Evolutionary conservation across 2,113 vertebrate genomes (phyloP).

Genomic region (Eurystomus gularis): DNA sequence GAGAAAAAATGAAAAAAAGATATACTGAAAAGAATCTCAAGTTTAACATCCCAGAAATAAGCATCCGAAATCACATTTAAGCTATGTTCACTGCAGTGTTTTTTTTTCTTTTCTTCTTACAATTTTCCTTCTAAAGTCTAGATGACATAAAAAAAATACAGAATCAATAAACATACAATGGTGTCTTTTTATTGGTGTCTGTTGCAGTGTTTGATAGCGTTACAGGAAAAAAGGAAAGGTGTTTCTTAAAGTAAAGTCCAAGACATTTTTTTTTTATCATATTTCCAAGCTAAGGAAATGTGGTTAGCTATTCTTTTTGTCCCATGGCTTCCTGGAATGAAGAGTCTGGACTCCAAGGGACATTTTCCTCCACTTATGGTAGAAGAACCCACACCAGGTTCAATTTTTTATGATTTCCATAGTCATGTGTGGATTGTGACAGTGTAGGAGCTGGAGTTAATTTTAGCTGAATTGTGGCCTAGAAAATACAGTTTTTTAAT

Average conservation of each 20-base stretch:
- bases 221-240: not conserved
- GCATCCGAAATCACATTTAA: not conserved
- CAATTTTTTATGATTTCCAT: conserved; percentile 24
- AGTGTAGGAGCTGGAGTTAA: conserved; percentile 14
- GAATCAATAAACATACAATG: not conserved
- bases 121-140: not conserved
- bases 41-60: conserved; percentile 8
- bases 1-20: not conserved
- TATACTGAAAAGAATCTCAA: not conserved
- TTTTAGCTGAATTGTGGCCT: conserved; percentile 41
- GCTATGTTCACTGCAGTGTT: not conserved
- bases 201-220: not conserved
- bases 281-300: not conserved
- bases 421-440: conserved; percentile 8
- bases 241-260: not conserved
- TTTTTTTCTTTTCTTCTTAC: not conserved
- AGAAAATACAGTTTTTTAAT: conserved; percentile 48
- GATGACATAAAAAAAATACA: not conserved
- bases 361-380: not conserved
- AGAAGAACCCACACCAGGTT: conserved; percentile 8
- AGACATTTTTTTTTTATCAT: not conserved
- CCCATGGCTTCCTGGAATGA: not conserved
- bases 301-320: conserved; percentile 1
- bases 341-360: not conserved
- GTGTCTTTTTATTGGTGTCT: not conserved